Evolutionary conservation across 1,140 invertebrate genomes (phyloP).

Genomic region (Formica exsecta): DNA sequence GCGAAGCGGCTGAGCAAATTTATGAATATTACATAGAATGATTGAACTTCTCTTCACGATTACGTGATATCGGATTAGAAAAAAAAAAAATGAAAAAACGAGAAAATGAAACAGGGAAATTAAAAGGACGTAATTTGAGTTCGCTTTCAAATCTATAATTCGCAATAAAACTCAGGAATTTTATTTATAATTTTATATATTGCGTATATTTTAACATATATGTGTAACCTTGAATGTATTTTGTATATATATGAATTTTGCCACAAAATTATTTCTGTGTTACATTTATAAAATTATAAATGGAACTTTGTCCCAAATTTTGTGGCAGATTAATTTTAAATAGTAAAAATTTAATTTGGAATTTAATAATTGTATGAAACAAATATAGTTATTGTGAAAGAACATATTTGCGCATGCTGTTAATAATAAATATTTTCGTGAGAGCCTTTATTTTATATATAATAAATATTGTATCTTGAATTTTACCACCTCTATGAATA

Average conservation of each 20-base stretch:
- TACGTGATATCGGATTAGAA: slow-evolving; percentile 16
- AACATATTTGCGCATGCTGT: not conserved
- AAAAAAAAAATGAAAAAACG: not conserved
- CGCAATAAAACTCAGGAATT: too few species aligned
- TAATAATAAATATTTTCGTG: slow-evolving; percentile 9
- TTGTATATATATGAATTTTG: too few species aligned
- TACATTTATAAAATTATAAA: too few species aligned
- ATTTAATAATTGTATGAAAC: not conserved
- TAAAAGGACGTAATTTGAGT: not conserved
- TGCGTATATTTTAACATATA: too few species aligned
- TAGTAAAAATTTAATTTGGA: slow-evolving; percentile 1
- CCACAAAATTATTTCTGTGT: too few species aligned
- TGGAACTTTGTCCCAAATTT: not conserved
- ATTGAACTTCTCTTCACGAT: not conserved
- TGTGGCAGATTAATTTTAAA: not conserved
- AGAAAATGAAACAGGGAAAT: not conserved
- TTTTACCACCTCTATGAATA: too few species aligned
- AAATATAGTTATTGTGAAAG: not conserved
- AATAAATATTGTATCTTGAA: not conserved
- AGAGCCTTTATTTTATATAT: too few species aligned
- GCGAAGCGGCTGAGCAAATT: slow-evolving; percentile 50
- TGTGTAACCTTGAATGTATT: too few species aligned
- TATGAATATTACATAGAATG: slow-evolving; percentile 42
- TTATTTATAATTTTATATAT: too few species aligned
- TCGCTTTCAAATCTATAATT: too few species aligned